Base-by-base conservation (phyloP, 1,140 invertebrate species). In the Achroia grisella region DNA sequence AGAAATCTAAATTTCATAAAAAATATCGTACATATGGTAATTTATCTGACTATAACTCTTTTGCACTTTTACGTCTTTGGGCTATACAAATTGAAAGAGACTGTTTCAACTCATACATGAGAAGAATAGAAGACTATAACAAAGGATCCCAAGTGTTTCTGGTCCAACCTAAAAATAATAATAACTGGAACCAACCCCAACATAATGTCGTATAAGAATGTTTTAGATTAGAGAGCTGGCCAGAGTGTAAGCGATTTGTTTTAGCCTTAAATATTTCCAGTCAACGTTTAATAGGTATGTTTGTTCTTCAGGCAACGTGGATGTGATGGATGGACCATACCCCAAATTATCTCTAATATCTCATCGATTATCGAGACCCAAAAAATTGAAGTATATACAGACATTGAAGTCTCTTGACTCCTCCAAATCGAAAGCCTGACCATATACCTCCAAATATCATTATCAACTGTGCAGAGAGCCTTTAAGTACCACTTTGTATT, bases 371-470 rank as follows among this genome's bases (percentile, higher is more conserved):
- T 8, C 2, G 28, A 14, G 13, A 9, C 13, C 6, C 11, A 30
- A 11, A 13, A 14, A 41, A 32, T 11, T 11, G 9, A 1, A 31
- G 14, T n/a, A n/a, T n/a, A n/a, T n/a, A n/a, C 30, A 41, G 10
- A 5, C 32, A 14, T 29, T 41, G 12, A 41, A 15, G 9, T 41
- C 29, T 5, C 17, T 41, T 13, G 39, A 41, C 11, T 6, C 10
- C 14, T 10, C 23, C 10, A 41, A 41, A 10, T 10, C 11, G 8
- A 35, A 53, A 53, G 0, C 51, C 56, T 1, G 60, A 61, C 32
- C 10, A 11, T 9, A 52, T 63, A 9, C 27, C 37, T 9, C 46
- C 60, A 5, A 15, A 49, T 17, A 56, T 58, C 46, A 44, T 61
- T 5, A 27, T 45, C 5, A 61, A 54, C 5, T 64, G 61, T 48